Evolutionary conservation across 2,113 vertebrate species (phyloP).

Genomic region (Tinamus guttatus): DNA sequence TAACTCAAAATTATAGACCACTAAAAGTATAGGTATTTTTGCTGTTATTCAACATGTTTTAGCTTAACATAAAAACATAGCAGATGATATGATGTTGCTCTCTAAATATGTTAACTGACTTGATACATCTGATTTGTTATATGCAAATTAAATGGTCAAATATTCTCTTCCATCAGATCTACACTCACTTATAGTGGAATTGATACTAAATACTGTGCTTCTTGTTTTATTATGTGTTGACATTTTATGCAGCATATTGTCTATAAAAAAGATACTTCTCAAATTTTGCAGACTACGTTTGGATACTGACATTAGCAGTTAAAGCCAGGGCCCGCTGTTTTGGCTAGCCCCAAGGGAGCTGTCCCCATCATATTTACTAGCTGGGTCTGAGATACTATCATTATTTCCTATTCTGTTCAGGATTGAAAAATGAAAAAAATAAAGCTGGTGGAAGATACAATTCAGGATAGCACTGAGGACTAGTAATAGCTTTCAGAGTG

Average conservation of each 20-base stretch:
- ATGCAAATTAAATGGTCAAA: slow-evolving; percentile 28
- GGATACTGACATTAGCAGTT: neutral
- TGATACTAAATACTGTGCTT: neutral
- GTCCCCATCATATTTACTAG: neutral
- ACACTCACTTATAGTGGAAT: neutral
- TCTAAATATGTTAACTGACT: slow-evolving; percentile 61
- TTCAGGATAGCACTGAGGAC: neutral
- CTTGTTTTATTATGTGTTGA: neutral
- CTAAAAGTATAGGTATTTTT: slow-evolving; percentile 44
- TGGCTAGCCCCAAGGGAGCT: neutral
- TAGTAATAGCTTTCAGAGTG: neutral
- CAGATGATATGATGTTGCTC: slow-evolving; percentile 23
- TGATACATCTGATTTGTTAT: slow-evolving; percentile 32
- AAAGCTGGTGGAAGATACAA: neutral
- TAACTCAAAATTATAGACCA: slow-evolving; percentile 63
- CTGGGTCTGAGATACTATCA: neutral
- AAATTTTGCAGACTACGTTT: neutral
- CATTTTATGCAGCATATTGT: neutral
- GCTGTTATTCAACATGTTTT: slow-evolving; percentile 5
- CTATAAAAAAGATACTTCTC: neutral
- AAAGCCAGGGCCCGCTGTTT: neutral
- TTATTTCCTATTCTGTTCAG: neutral
- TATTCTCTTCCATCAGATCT: neutral
- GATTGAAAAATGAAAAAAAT: neutral
- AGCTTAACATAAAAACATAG: slow-evolving; percentile 23